Conservation (phyloP, 2,888 invertebrate species). For the Stenodera caucasica region DNA sequence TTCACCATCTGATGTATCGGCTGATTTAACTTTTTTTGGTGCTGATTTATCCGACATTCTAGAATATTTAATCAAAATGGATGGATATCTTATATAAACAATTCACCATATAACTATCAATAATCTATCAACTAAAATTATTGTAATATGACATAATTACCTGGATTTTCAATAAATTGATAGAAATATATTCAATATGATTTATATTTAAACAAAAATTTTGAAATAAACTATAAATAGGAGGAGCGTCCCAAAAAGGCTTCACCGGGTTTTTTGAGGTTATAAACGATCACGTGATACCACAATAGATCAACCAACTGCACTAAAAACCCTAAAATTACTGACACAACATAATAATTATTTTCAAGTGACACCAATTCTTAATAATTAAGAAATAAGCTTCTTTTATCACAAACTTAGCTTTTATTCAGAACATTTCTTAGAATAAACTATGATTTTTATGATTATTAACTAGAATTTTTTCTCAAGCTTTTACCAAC, state of each 20-base stretch:
- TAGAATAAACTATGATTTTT: too few species aligned
- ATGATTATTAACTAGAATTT: not conserved
- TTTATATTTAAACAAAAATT: not conserved
- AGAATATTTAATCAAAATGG: constrained; percentile 15
- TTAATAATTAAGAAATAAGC: too few species aligned
- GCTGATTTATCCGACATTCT: constrained; percentile 22
- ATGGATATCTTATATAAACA: constrained; percentile 7
- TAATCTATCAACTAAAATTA: too few species aligned
- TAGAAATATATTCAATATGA: not conserved
- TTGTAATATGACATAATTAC: too few species aligned
- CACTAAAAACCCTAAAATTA: not conserved
- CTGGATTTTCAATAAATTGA: not conserved
- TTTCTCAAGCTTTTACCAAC: not conserved
- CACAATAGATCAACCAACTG: not conserved
- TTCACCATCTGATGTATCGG: constrained; percentile 16
- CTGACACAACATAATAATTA: too few species aligned
- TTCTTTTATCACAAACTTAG: too few species aligned
- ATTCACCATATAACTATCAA: not conserved
- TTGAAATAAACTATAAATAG: constrained; percentile 3
- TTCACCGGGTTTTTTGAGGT: constrained; percentile 19
- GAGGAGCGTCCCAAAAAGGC: constrained; percentile 11
- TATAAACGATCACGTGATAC: constrained; percentile 11
- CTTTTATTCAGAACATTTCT: too few species aligned
- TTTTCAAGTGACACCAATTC: too few species aligned
- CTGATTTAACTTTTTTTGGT: constrained; percentile 18